These are phyloP conservation scores for Cliona cf. orientalis DNA, from an alignment of 37 sponge, comb jelly and placozoan genomes.

Conservation along the genomic window DNA sequence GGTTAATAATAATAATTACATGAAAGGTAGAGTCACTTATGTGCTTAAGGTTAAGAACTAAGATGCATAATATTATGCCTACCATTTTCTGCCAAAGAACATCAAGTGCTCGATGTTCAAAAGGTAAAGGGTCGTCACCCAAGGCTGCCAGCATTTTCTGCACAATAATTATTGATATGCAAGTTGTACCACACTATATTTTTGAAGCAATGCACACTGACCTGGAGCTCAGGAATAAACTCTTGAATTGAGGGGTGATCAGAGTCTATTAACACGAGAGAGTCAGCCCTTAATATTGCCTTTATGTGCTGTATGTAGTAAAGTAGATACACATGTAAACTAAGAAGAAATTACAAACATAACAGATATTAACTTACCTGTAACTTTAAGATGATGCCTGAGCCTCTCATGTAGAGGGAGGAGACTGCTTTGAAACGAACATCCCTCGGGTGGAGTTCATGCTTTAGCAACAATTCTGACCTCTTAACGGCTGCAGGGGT, in stretches of 20 bases:
- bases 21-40: too few relatives aligned
- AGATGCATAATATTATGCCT: neutral
- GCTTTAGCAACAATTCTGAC: constrained; percentile 33
- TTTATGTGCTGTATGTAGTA: constrained; percentile 51
- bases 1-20: too few relatives aligned
- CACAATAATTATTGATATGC: neutral
- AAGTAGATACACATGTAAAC: neutral
- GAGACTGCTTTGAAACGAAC: constrained; percentile 57
- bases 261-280: constrained; percentile 36
- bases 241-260: constrained; percentile 42
- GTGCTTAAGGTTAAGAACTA: neutral
- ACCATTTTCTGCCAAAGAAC: constrained; percentile 55
- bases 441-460: constrained; percentile 44
- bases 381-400: constrained; percentile 46
- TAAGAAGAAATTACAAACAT: neutral
- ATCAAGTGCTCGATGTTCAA: constrained; percentile 53
- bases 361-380: constrained; percentile 33
- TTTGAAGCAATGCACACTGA: neutral
- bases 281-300: constrained; percentile 45
- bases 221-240: constrained; percentile 55
- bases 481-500: constrained; percentile 13
- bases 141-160: constrained; percentile 16
- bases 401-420: constrained; percentile 37
- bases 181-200: neutral
- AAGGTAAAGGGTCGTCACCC: constrained; percentile 39